A percentile compares a stretch with the other conserved stretches of the same genome.
These are phyloP conservation scores for Halcyon chelicuti DNA, from an alignment of 2,797 vertebrate genomes.

Conservation along the genomic window DNA sequence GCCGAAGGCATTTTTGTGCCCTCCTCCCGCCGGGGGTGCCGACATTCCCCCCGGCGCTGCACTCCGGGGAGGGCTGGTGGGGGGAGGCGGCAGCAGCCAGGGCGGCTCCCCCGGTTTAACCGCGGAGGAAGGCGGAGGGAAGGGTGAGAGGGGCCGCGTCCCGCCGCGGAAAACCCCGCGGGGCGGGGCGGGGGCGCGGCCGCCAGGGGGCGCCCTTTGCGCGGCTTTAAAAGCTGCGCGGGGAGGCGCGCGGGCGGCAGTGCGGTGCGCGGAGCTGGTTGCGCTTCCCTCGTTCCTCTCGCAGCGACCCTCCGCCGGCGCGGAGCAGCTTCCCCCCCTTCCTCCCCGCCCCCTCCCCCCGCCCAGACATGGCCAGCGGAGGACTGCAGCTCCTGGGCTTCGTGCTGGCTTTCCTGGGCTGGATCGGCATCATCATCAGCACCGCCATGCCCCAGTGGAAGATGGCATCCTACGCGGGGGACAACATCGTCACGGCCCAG, in stretches of 20 bases:
- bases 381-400: constrained; percentile 91
- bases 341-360: background rate
- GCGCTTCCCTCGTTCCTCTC: accelerated
- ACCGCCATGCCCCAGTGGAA: constrained; percentile 94
- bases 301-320: background rate
- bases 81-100: background rate
- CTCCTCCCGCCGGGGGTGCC: background rate
- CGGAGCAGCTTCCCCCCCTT: background rate
- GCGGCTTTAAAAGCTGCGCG: constrained; percentile 20
- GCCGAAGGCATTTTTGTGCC: background rate
- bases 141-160: background rate
- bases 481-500: constrained; percentile 94
- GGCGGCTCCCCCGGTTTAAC: background rate
- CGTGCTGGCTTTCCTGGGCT: constrained; percentile 87
- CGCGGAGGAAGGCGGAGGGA: background rate
- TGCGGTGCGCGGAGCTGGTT: background rate
- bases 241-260: background rate
- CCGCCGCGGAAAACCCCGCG: background rate
- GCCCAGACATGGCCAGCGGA: constrained; percentile 86
- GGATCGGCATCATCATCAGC: constrained; percentile 86
- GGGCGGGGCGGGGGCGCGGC: constrained; percentile 5
- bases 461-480: constrained; percentile 89
- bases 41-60: background rate
- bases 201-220: constrained; percentile 29
- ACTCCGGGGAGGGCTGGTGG: too few relatives aligned